These are phyloP conservation scores for Drosophila azteca DNA, from an alignment of 1,140 invertebrate species.

Conservation along the genomic window DNA sequence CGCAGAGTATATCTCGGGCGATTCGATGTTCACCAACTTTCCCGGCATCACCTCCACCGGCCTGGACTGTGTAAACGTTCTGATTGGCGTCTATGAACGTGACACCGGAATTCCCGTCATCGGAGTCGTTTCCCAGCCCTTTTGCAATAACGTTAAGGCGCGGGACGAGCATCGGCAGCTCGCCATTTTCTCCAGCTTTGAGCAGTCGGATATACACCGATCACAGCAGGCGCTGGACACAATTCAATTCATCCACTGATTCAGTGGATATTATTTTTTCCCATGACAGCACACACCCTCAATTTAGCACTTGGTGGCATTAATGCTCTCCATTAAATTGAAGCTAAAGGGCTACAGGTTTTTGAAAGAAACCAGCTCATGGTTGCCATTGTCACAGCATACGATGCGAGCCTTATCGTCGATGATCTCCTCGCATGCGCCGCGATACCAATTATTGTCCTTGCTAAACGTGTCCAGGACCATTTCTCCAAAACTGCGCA, in stretches of 20 bases:
- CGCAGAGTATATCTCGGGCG: conserved; percentile 92
- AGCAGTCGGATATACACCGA: conserved; percentile 85
- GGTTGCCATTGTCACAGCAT: conserved; percentile 59
- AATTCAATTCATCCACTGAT: conserved; percentile 77
- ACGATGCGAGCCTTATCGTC: conserved; percentile 23
- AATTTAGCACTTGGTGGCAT: conserved; percentile 62
- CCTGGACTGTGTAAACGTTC: conserved; percentile 93
- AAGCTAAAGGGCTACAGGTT: conserved; percentile 43
- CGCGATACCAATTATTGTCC: conserved; percentile 60
- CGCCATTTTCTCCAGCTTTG: conserved; percentile 86
- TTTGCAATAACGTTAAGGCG: conserved; percentile 85
- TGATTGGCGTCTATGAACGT: conserved; percentile 95
- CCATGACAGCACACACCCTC: conserved; percentile 25
- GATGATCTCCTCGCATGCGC: conserved; percentile 32
- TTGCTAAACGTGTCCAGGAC: conserved; percentile 40
- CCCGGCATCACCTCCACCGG: conserved; percentile 87
- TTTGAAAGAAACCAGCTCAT: conserved; percentile 26
- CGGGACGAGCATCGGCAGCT: conserved; percentile 56
- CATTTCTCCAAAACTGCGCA: conserved; percentile 49
- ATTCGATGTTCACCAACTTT: conserved; percentile 81
- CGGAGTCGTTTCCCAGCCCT: conserved; percentile 96
- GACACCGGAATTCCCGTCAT: conserved; percentile 92
- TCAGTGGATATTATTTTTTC: accelerated
- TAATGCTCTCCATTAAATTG: neutral
- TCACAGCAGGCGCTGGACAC: conserved; percentile 93